Evolutionary conservation across 2,888 invertebrate species (phyloP).

Genomic region (Nipponacmea schrenckii): DNA sequence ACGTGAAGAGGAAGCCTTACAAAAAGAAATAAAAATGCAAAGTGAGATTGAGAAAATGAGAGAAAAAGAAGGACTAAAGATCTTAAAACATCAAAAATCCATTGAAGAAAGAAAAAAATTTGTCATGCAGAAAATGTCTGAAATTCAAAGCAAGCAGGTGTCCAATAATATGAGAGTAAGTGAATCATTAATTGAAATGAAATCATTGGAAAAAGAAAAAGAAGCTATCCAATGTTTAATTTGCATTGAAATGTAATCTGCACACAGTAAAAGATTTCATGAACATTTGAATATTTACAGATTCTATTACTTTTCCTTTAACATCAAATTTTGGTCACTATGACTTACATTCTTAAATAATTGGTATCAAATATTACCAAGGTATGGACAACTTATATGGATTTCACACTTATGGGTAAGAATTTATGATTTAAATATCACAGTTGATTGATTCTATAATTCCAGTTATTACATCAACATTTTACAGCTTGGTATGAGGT

Average conservation of each 20-base stretch:
- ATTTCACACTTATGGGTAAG: no score
- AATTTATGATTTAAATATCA: no score
- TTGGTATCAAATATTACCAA: no score
- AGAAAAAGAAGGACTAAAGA: slow-evolving; percentile 33
- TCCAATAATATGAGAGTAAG: slow-evolving; percentile 52
- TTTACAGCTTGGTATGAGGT: slow-evolving; percentile 63
- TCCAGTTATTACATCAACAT: slow-evolving; percentile 57
- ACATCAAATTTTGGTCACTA: no score
- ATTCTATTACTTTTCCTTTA: no score
- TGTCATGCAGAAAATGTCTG: slow-evolving; percentile 41
- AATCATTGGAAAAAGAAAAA: no score
- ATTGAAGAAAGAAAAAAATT: slow-evolving; percentile 44
- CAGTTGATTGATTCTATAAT: not conserved
- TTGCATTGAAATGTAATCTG: no score
- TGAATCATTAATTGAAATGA: not conserved
- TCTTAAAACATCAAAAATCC: slow-evolving; percentile 32
- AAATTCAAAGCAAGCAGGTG: slow-evolving; percentile 45
- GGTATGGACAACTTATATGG: no score
- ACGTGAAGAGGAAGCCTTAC: slow-evolving; percentile 37
- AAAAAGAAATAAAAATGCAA: slow-evolving; percentile 34
- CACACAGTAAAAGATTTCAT: no score
- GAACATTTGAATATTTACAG: no score
- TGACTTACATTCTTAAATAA: no score
- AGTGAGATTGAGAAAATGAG: slow-evolving; percentile 42
- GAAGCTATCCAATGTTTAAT: no score